Base-by-base conservation (phyloP, 2,888 invertebrate species). In the Ophion slaviceki region DNA sequence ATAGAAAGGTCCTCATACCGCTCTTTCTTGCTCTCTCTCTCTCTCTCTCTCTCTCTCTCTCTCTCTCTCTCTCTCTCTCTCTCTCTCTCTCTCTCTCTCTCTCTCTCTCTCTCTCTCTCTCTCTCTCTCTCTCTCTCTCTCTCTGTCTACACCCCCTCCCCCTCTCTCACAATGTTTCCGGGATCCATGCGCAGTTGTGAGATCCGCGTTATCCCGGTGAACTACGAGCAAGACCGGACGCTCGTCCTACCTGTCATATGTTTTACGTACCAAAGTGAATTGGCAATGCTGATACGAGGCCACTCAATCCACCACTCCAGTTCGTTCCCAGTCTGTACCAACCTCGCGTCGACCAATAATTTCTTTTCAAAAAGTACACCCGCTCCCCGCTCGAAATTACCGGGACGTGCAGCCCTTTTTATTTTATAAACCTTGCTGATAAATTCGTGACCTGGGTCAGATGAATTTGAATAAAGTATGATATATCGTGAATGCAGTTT, bases 261-360 rank as follows among this genome's bases (percentile, higher is more conserved):
- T 76, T 81, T 70, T 76, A 70, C 76, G 76, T 76, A 76, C 61
- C 75, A 81, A 81, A 81, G 81, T 81, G 81, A 75, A 81, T 81
- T 70, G 76, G 61, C 64, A 70, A 81, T 70, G 76, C 76, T 76
- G 68, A 70, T 76, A 81, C 47, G 81, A 64, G 53, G 62, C 67
- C 75, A 74, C 74, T 53, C 72, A 53, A 67, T 80, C 45, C 68
- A 45, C 57, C 68, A 36, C 59, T 62, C 53, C 53, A 64, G 32
- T 72, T 64, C 57, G 64, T 72, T 64, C 57, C 53, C 71, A 64
- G 75, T 66, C 59, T 66, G 47, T 57, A 70, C 68, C 62, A 53
- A 76, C 47, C 11, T 24, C 62, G 24, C 14, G 47, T 62, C 53
- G n/a, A 76, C 68, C 70, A 8, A 76, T 81, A 40, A 76, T 75